A percentile compares a stretch with the other conserved stretches of the same genome.
Evolutionary conservation across 1,140 invertebrate genomes (phyloP).

Genomic region (Paracyclopina nana): DNA sequence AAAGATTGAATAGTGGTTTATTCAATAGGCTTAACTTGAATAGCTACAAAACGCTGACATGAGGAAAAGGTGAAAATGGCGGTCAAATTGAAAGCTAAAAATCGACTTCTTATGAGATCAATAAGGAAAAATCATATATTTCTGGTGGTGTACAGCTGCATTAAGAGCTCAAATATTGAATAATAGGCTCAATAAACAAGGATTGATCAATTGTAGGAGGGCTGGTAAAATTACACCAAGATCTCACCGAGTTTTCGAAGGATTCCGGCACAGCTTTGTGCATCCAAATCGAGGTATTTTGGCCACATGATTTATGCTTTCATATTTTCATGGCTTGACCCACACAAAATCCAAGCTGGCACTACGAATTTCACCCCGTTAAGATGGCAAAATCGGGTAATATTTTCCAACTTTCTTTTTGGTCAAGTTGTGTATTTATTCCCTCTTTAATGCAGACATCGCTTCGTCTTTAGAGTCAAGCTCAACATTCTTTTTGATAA

Average conservation of each 20-base stretch:
- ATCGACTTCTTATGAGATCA: background rate
- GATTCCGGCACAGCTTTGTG: background rate
- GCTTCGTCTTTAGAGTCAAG: too few species aligned
- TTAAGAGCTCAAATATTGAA: background rate
- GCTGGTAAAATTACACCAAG: background rate
- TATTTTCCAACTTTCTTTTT: too few species aligned
- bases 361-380: too few species aligned
- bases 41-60: background rate
- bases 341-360: too few species aligned
- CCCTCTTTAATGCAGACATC: too few species aligned
- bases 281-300: conserved; percentile 10
- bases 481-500: too few species aligned
- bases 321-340: too few species aligned
- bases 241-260: conserved; percentile 8
- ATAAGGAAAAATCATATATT: background rate
- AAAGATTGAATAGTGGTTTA: too few species aligned
- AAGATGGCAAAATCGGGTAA: too few species aligned
- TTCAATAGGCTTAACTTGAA: background rate
- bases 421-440: too few species aligned
- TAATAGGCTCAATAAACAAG: background rate
- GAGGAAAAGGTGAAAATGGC: background rate
- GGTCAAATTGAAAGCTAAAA: background rate
- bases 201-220: background rate
- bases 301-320: too few species aligned
- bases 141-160: background rate